Conservation (phyloP, 2,113 vertebrate genomes). For the Datnioides undecimradiatus region DNA sequence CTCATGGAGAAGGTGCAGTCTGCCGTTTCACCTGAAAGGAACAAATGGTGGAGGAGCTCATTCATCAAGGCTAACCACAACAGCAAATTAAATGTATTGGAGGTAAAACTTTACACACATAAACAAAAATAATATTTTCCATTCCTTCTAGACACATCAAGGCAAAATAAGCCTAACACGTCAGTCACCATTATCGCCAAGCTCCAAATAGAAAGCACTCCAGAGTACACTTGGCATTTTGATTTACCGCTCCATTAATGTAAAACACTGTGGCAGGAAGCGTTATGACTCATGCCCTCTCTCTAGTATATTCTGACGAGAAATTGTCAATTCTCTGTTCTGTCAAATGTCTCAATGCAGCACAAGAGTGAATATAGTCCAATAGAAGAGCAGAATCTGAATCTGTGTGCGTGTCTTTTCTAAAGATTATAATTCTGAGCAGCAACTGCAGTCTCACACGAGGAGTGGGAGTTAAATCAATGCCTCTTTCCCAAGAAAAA, state of each 20-base stretch:
- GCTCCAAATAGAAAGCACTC: background rate
- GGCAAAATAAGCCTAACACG: background rate
- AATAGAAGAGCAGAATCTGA: no score
- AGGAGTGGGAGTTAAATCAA: background rate
- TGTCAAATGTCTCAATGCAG: background rate
- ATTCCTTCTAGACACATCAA: background rate
- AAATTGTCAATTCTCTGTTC: background rate
- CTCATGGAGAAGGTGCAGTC: conserved; percentile 92
- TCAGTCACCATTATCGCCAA: background rate
- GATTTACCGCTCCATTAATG: background rate
- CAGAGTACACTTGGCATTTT: background rate
- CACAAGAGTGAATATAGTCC: no score
- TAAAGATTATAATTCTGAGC: no score
- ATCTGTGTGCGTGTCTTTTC: background rate
- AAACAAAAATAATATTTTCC: background rate
- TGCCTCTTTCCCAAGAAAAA: background rate
- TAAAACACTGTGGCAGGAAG: background rate
- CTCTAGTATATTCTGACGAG: background rate
- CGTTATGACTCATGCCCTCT: background rate
- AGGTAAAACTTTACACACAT: background rate
- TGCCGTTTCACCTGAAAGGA: conserved; percentile 87
- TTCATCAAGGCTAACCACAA: background rate
- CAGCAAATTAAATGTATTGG: background rate
- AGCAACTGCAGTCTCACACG: background rate
- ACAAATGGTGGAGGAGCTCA: background rate